Evolutionary conservation across 2,797 vertebrate species (phyloP), one percentile per base, ranked within the genome.

Genomic region (Karalla daura): DNA sequence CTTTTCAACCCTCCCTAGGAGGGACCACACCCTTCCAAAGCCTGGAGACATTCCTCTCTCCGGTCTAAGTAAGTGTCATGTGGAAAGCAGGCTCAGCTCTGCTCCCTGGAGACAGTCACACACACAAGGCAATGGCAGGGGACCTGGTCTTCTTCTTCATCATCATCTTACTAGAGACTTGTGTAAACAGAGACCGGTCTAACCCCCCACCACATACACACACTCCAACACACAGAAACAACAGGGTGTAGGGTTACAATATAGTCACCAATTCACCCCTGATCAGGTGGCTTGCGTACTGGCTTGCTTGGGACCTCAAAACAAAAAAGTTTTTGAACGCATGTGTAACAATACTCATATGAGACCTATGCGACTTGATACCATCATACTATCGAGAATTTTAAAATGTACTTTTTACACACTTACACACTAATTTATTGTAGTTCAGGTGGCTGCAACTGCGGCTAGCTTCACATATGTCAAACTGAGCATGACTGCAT

Each of bases 161-260:
- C 67, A 27, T 76, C 76, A 74, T 73, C 82, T 76, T 30, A 65
- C 43, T 50, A 15, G 36, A 60, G 74, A 74, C 49, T n/a, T 70
- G 51, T 66, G 89, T 87, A 91, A 92, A 90, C 80, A 88, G 67
- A 85, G 74, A 85, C 76, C 33, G 50, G 76, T 66, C 80, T 56
- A 21, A 51, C 70, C 44, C 33, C 68, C 64, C 44, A 44, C 18
- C 59, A 63, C 64, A 50, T 46, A 30, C 45, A 49, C 50, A 62
- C 75, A 52, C 40, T 44, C 65, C 67, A 46, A 20, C 58, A 63
- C 63, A 49, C 49, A 28, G 41, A 67, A 51, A 86, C 72, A 88
- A 71, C 74, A 69, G 51, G 51, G 89, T 86, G 74, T 91, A 83
- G n/a, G 40, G 62, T 92, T 91, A 86, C 90, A 73, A 21, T 11